Conservation (phyloP, 2,888 invertebrate genomes). For the Rambutsinella grinnellia region DNA sequence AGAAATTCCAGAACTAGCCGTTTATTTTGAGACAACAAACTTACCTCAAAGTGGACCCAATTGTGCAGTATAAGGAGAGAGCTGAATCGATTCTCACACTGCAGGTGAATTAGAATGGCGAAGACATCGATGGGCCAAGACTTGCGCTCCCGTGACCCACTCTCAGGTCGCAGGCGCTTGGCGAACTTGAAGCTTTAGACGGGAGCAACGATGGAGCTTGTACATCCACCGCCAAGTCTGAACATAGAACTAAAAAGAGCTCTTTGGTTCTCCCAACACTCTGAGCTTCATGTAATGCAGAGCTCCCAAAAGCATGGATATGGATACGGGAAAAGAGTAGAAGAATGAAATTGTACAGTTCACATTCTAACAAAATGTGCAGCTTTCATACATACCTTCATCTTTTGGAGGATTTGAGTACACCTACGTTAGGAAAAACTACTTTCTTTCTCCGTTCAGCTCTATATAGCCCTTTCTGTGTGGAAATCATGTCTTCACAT, state of each 20-base stretch:
- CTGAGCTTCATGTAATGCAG: too few species aligned
- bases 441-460: conserved; percentile 8
- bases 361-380: too few species aligned
- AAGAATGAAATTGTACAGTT: too few species aligned
- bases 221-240: too few species aligned
- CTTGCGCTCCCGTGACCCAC: conserved; percentile 63
- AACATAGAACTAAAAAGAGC: conserved; percentile 23
- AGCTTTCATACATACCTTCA: too few species aligned
- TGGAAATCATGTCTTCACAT: too few species aligned
- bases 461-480: too few species aligned
- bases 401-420: too few species aligned
- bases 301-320: too few species aligned
- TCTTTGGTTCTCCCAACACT: conserved; percentile 11
- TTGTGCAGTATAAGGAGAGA: conserved; percentile 56
- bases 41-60: conserved; percentile 59
- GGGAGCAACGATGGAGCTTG: too few species aligned
- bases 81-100: conserved; percentile 65
- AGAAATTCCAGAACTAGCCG: conserved; percentile 50
- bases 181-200: conserved; percentile 58
- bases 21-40: conserved; percentile 55
- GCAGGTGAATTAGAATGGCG: conserved; percentile 66
- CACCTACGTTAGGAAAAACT: too few species aligned
- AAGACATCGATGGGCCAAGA: conserved; percentile 62
- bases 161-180: conserved; percentile 63
- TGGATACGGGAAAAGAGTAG: too few species aligned